Evolutionary conservation across 2,113 vertebrate genomes (phyloP).

Genomic region (Zingel zingel): DNA sequence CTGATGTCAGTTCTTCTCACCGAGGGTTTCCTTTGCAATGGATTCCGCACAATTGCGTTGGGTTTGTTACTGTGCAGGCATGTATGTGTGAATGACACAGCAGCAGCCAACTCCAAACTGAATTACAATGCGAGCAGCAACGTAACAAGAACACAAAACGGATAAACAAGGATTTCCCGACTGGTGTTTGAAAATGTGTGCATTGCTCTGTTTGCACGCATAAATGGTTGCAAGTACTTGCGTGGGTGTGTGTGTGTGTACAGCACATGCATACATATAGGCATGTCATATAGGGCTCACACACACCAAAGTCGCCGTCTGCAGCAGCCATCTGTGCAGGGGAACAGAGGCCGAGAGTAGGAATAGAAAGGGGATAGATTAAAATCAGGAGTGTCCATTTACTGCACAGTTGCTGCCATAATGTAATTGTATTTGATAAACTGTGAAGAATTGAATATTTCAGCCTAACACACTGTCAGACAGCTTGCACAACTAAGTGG

Average conservation of each 20-base stretch:
- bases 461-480: conserved; percentile 4
- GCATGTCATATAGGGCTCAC: not conserved
- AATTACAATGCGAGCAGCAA: conserved; percentile 38
- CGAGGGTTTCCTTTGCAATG: conserved; percentile 33
- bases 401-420: conserved; percentile 30
- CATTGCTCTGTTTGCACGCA: not conserved
- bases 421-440: conserved; percentile 44
- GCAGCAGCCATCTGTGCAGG: conserved; percentile 49
- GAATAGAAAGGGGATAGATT: conserved; percentile 4
- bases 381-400: conserved; percentile 14
- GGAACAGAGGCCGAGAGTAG: not conserved
- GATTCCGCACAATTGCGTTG: conserved; percentile 33
- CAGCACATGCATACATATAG: not conserved
- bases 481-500: conserved; percentile 11
- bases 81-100: conserved; percentile 44
- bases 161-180: conserved; percentile 61
- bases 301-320: conserved; percentile 7
- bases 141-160: not conserved
- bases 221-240: too few species aligned
- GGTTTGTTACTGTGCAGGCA: conserved; percentile 4
- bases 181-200: conserved; percentile 9
- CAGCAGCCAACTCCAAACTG: conserved; percentile 27
- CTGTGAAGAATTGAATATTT: conserved; percentile 31
- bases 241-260: not conserved
- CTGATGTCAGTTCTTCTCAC: conserved; percentile 40